Evolutionary conservation across 2,797 vertebrate species (phyloP), one percentile per base, ranked within the genome.

Genomic region (Decapterus maruadsi): DNA sequence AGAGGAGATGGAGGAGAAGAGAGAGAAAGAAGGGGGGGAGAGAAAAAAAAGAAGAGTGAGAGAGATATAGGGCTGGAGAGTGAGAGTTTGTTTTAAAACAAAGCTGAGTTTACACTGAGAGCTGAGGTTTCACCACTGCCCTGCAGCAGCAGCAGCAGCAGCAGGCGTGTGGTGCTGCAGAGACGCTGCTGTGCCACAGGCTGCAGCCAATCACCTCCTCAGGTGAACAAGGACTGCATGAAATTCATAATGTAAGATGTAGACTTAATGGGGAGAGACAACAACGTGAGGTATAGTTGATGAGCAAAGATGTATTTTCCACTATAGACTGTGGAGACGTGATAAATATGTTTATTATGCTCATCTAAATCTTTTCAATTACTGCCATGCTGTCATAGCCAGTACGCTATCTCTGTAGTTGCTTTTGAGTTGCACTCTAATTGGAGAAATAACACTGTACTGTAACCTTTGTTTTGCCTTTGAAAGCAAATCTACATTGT

Each of bases 11-110:
- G 54, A 70, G 46, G 40, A 55, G 20, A 38, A 61, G 48, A 19
- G 43, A 16, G 14, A 7, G 43, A 2, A 1, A 48, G 73, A 26
- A 3, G 26, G 19, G 5, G 16, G 43, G 2, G 5, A 48, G 73
- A 19, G 29, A 53, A 14, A 64, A 48, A 77, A n/a, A 29, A 54
- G 10, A 65, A 60, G 50, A 56, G 66, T 13, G 31, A 11, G 48
- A 26, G n/a, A 42, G 74, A 83, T 42, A 83, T 42, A 80, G 38
- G 45, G 45, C 70, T 43, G 53, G 63, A 66, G 72, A 72, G 74
- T 16, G 50, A 71, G 68, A 57, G 70, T 72, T 80, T 77, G 80
- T 77, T 89, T 87, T 79, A 75, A 86, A 82, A 82, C 70, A 79
- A 77, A 77, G 60, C 59, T 4, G 56, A 40, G 78, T 86, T 86